Conservation (phyloP, 2,888 invertebrate genomes). For the Smittia sp. region DNA sequence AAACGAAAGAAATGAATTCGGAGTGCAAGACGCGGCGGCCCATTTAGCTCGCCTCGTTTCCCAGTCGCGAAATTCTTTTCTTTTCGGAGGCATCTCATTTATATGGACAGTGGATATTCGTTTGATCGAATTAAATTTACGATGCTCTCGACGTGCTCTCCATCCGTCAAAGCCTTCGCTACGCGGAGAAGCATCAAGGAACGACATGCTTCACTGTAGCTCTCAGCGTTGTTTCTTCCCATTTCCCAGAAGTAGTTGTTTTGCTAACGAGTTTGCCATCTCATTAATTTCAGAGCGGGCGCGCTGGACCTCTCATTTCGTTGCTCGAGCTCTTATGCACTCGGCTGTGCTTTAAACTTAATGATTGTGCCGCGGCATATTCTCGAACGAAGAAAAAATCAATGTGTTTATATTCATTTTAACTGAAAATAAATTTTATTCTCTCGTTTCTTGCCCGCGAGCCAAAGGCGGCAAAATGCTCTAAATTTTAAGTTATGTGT, state of each 20-base stretch:
- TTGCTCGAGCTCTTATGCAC: slow-evolving; percentile 17
- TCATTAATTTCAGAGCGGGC: slow-evolving; percentile 36
- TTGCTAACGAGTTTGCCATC: slow-evolving; percentile 41
- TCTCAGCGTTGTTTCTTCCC: background rate
- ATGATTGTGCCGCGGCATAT: slow-evolving; percentile 39
- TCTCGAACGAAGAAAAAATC: slow-evolving; percentile 25
- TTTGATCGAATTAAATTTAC: slow-evolving; percentile 22
- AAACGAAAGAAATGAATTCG: slow-evolving; percentile 1
- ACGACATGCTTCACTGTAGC: slow-evolving; percentile 14
- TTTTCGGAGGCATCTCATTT: slow-evolving; percentile 29
- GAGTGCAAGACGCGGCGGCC: background rate
- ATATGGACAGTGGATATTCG: slow-evolving; percentile 29
- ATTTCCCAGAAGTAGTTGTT: slow-evolving; percentile 41
- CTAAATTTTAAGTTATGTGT: slow-evolving; percentile 34
- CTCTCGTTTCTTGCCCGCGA: slow-evolving; percentile 28
- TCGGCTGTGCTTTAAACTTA: slow-evolving; percentile 37
- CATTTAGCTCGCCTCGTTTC: slow-evolving; percentile 20
- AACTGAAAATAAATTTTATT: slow-evolving; percentile 39
- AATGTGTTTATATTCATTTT: slow-evolving; percentile 41
- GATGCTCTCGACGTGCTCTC: background rate
- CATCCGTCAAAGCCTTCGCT: background rate
- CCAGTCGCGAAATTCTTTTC: slow-evolving; percentile 16
- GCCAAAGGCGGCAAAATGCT: slow-evolving; percentile 38
- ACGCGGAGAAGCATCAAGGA: background rate
- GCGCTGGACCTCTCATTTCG: slow-evolving; percentile 32